phyloP scores from a whole-genome alignment of 1,140 invertebrate species.

The Macrotrachela quadricornifera region DNA sequence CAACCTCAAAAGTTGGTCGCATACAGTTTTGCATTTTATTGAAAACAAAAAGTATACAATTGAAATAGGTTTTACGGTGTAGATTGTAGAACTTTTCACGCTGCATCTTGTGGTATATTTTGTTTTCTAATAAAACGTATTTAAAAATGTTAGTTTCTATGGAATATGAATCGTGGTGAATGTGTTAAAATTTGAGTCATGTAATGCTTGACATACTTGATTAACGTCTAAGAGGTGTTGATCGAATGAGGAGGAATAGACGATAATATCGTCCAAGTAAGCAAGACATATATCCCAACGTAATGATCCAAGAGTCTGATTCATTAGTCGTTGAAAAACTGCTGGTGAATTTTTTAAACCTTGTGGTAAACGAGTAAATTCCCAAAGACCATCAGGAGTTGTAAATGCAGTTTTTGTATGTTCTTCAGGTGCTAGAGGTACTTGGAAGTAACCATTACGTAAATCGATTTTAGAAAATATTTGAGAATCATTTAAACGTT shows the following conservation, averaged over 20 bases:
- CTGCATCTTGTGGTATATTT: too few relatives aligned
- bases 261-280: slow-evolving; percentile 5
- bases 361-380: neutral
- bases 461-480: slow-evolving; percentile 8
- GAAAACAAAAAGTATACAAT: too few relatives aligned
- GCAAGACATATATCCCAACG: too few relatives aligned
- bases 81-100: too few relatives aligned
- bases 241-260: neutral
- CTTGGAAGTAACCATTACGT: slow-evolving; percentile 6
- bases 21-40: too few relatives aligned
- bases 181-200: too few relatives aligned
- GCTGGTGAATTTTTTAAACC: neutral
- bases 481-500: neutral
- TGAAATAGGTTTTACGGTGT: too few relatives aligned
- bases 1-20: too few relatives aligned
- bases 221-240: slow-evolving; percentile 1
- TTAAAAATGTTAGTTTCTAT: too few relatives aligned
- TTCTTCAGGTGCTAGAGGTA: slow-evolving; percentile 2
- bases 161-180: too few relatives aligned
- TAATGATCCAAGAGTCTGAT: neutral
- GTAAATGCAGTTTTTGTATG: slow-evolving; percentile 1
- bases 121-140: too few relatives aligned
- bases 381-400: neutral
- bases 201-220: too few relatives aligned
- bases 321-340: neutral